Conservation (phyloP, 2,797 vertebrate species). For the Falco berigora region DNA sequence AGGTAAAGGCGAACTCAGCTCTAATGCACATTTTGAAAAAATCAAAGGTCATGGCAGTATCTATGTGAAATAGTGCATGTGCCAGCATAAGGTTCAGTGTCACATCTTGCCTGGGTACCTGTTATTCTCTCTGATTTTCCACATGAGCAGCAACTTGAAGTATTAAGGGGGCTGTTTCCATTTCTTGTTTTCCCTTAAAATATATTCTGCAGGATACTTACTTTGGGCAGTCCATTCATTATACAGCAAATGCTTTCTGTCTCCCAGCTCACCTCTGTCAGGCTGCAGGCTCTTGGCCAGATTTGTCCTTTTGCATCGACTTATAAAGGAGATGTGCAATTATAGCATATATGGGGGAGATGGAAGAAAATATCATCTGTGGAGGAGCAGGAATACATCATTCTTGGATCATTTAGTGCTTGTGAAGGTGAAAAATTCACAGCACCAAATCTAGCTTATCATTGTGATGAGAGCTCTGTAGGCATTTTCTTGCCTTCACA, state of each 20-base stretch:
- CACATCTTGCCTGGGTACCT: background rate
- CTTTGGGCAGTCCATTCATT: conserved; percentile 25
- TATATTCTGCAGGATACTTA: background rate
- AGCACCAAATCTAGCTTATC: background rate
- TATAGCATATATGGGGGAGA: conserved; percentile 39
- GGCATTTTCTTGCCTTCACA: background rate
- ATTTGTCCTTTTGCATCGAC: background rate
- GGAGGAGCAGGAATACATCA: conserved; percentile 20
- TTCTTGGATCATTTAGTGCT: conserved; percentile 30
- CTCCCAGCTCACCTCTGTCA: conserved; percentile 3
- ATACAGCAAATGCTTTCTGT: background rate
- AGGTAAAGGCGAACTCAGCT: conserved; percentile 14
- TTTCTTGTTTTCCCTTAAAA: conserved; percentile 19
- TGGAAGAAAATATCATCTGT: conserved; percentile 31
- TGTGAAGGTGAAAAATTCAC: conserved; percentile 13
- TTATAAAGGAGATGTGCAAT: background rate
- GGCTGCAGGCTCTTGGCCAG: background rate
- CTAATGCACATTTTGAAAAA: background rate
- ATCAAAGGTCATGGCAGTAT: conserved; percentile 31
- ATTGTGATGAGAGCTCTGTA: background rate
- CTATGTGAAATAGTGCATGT: conserved; percentile 6
- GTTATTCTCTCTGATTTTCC: conserved; percentile 26
- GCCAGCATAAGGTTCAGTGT: conserved; percentile 19
- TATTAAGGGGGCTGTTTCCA: background rate
- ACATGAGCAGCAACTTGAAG: background rate